Evolutionary conservation across 2,888 invertebrate genomes (phyloP).

Genomic region (Hypolimnas misippus): DNA sequence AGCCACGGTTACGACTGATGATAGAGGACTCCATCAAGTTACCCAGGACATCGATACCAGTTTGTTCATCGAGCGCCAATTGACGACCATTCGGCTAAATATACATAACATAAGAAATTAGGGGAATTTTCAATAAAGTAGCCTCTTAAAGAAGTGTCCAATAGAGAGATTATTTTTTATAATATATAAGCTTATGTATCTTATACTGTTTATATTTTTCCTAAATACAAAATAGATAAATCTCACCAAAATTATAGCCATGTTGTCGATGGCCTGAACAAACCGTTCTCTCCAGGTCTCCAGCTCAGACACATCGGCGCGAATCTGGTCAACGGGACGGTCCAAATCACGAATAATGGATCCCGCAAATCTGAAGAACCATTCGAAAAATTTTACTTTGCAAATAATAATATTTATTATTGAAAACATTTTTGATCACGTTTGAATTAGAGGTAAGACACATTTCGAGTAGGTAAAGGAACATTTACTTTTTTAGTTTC

Average conservation of each 20-base stretch:
- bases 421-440: no score
- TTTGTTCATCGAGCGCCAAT: conserved; percentile 84
- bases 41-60: conserved; percentile 91
- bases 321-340: conserved; percentile 85
- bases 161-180: no score
- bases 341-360: conserved; percentile 82
- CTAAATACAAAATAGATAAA: not conserved
- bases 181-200: no score
- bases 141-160: no score
- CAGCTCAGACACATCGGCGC: conserved; percentile 85
- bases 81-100: conserved; percentile 81
- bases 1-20: conserved; percentile 86
- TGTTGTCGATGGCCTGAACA: conserved; percentile 85
- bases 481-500: no score
- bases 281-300: conserved; percentile 89
- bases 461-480: no score
- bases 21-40: conserved; percentile 91
- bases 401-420: no score
- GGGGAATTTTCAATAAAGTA: no score
- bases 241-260: conserved; percentile 42
- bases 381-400: not conserved
- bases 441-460: no score
- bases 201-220: no score
- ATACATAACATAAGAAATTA: not conserved
- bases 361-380: conserved; percentile 64